Conservation (phyloP, 2,797 vertebrate species). For the Meriones psammophilus region DNA sequence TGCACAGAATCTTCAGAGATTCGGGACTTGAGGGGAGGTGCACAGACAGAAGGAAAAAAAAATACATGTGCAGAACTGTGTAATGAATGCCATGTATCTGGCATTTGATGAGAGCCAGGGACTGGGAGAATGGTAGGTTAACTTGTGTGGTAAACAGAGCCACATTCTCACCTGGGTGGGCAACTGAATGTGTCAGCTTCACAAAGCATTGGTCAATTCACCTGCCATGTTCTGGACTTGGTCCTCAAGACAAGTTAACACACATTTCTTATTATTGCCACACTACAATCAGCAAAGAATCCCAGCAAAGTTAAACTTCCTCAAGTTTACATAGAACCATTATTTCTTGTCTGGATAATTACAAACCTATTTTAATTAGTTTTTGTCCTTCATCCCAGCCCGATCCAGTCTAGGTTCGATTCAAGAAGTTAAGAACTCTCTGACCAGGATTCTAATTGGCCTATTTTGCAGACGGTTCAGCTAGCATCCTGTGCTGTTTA, state of each 20-base stretch:
- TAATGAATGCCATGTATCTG: background rate
- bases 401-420: background rate
- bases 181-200: constrained; percentile 12
- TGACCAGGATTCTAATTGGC: background rate
- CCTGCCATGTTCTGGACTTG: background rate
- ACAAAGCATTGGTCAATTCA: background rate
- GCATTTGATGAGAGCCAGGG: background rate
- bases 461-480: background rate
- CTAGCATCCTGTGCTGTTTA: background rate
- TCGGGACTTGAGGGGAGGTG: background rate
- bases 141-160: background rate
- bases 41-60: background rate
- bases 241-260: constrained; percentile 28
- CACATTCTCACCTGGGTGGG: background rate
- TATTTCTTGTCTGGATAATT: background rate
- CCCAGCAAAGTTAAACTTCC: background rate
- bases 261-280: background rate
- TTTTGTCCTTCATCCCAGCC: background rate
- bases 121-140: background rate
- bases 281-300: background rate
- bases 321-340: background rate
- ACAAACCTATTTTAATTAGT: background rate
- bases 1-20: background rate
- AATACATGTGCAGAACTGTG: background rate
- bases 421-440: background rate